Base-by-base conservation (phyloP, 2,113 vertebrate genomes). In the Solea solea region DNA sequence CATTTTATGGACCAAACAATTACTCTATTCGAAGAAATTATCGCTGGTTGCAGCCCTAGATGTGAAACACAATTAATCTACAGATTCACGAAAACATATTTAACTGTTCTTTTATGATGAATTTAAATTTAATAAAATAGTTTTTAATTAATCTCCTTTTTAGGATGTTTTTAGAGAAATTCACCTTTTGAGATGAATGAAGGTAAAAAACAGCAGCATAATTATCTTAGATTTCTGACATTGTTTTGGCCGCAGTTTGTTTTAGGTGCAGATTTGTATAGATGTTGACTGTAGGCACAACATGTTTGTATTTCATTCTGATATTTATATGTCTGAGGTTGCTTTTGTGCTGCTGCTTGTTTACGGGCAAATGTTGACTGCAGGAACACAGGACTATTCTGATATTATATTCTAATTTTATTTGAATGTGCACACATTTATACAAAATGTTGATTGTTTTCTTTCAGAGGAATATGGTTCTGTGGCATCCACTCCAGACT, bases 391-490 rank as follows among this genome's bases (percentile, higher is more conserved):
- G 21, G 21, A 21, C 1, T 34, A 34, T 34, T 34, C 34, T 34
- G 34, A 34, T 34, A 34, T 34, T 34, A 34, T 34, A 34, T 34
- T 34, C 34, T 34, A 34, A 34, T 34, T 34, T 34, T 34, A 6
- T 34, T 34, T 34, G 3, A 2, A 21, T 34, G 34, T 39, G 14
- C 25, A 8, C 8, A 57, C 15, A 49, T 8, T n/a, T 12, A 56
- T 40, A 1, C 28, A 54, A 57, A 44, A 42, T 59, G 16, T 44
- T 44, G 11, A 58, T n/a, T 76, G 41, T 87, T 78, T 78, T 80
- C 41, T 90, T 93, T 16, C 88, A 94, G 93, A 94, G 92, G 93
- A 95, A 87, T 93, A 91, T 83, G 94, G 91, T 85, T 93, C 93
- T 51, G 92, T 94, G 76, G 92, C 88, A 13, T 94, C 94, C 64